phyloP scores from a whole-genome alignment of 2,888 invertebrate species.

The Luperina testacea region DNA sequence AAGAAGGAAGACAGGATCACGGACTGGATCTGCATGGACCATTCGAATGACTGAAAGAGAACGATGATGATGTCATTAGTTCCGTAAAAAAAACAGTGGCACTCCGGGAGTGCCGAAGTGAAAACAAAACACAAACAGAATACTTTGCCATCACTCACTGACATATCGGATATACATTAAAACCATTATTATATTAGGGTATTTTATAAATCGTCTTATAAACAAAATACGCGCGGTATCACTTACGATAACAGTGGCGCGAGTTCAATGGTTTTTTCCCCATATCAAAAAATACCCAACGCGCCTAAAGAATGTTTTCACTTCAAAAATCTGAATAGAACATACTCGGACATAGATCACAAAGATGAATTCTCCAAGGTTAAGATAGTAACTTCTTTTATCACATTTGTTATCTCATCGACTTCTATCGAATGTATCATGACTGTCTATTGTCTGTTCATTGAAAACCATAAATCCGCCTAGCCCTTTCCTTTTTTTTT shows the following conservation, averaged over 20 bases:
- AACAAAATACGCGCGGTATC: no score
- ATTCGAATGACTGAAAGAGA: conserved; percentile 81
- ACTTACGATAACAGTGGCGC: no score
- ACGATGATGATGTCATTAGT: no score
- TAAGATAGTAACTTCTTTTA: neutral
- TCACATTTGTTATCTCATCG: neutral
- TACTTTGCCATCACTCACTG: no score
- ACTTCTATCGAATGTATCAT: neutral
- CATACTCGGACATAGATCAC: neutral
- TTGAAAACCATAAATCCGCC: neutral
- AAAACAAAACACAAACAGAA: no score
- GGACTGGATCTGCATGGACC: conserved; percentile 88
- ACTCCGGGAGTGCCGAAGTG: no score
- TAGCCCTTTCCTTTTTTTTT: neutral
- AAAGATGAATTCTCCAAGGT: neutral
- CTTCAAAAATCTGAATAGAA: neutral
- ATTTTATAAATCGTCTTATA: no score
- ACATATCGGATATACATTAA: no score
- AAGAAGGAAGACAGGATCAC: conserved; percentile 90
- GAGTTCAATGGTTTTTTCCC: no score
- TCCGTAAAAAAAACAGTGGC: neutral
- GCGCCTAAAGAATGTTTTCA: no score
- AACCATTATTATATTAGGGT: no score
- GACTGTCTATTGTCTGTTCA: neutral
- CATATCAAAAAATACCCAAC: no score